Evolutionary conservation across 2,888 invertebrate species (phyloP), one percentile per base, ranked within the genome.

Genomic region (Aricia artaxerxes): DNA sequence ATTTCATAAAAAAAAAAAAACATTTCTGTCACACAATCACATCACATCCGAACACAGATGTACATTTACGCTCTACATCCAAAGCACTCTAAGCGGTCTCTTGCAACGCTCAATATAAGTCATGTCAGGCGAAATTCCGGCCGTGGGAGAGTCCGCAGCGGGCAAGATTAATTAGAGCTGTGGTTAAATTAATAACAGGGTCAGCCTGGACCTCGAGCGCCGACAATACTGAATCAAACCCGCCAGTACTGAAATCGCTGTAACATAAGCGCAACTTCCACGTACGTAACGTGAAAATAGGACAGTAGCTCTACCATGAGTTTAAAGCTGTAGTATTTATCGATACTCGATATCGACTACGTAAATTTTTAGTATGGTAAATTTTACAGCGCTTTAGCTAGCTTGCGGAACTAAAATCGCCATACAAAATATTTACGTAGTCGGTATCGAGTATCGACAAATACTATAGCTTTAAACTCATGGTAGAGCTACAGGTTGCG

Each of bases 91-190:
- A 60, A 73, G n/a, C 31, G 78, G 61, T 38, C 72, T 78, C 69
- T 57, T 69, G 78, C 73, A 78, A 38, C 80, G 80, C 11, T 78
- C 78, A 38, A 73, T 78, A 83, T 84, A 84, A 84, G 84, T 85
- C 84, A 85, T 84, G 84, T 84, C 84, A 83, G 84, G 81, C 80
- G 82, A 81, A 85, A 88, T 87, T 87, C 83, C 82, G 81, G 84
- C 84, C 90, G 90, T 91, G 90, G 86, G 92, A 90, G 90, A 90
- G 85, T 88, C 87, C 90, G 83, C 91, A 90, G 85, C 90, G 88
- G 91, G 88, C 88, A 88, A 91, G 92, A 93, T 93, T 93, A 93
- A 94, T 94, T 93, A 93, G 90, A 91, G 87, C 87, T 86, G 88
- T 84, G 91, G 91, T 90, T 90, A 91, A 91, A 93, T 93, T 93